Percentiles rank a stretch among this genome's conserved stretches.
These are phyloP conservation scores for Sycophaga agraensis DNA, from an alignment of 1,140 invertebrate species.

Conservation along the genomic window DNA sequence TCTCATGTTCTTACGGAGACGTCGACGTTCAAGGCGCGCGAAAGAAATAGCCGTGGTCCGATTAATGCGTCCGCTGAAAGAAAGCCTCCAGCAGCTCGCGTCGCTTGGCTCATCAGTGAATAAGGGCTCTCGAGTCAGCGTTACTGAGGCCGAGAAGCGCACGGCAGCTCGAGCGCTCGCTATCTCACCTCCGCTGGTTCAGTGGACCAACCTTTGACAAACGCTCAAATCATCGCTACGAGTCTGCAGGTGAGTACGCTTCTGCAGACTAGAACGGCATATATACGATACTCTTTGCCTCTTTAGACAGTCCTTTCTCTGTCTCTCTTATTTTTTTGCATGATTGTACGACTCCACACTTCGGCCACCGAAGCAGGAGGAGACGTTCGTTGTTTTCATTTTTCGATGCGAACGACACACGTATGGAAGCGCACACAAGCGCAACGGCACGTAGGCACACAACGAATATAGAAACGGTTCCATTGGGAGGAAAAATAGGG, in stretches of 20 bases:
- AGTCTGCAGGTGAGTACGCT: constrained; percentile 11
- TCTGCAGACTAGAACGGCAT: too few species aligned
- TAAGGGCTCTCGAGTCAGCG: too few species aligned
- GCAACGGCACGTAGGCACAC: too few species aligned
- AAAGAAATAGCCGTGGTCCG: neutral
- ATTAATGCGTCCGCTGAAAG: constrained; percentile 18
- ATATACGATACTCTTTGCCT: too few species aligned
- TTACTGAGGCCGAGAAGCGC: too few species aligned
- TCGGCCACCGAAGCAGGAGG: too few species aligned
- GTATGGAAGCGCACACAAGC: neutral
- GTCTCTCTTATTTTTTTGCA: neutral
- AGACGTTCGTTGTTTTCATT: neutral
- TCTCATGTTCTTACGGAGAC: constrained; percentile 27
- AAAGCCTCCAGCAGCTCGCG: neutral
- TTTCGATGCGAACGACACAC: neutral
- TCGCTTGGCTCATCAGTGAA: constrained; percentile 2
- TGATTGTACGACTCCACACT: too few species aligned
- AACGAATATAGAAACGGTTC: constrained; percentile 19
- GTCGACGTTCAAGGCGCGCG: constrained; percentile 15
- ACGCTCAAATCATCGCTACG: neutral
- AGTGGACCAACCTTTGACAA: constrained; percentile 13
- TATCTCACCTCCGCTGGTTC: too few species aligned
- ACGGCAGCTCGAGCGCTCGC: too few species aligned
- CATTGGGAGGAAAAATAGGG: constrained; percentile 10
- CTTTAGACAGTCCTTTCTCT: too few species aligned